Base-by-base conservation (phyloP, 2,113 vertebrate species). In the Sisor rabdophorus region DNA sequence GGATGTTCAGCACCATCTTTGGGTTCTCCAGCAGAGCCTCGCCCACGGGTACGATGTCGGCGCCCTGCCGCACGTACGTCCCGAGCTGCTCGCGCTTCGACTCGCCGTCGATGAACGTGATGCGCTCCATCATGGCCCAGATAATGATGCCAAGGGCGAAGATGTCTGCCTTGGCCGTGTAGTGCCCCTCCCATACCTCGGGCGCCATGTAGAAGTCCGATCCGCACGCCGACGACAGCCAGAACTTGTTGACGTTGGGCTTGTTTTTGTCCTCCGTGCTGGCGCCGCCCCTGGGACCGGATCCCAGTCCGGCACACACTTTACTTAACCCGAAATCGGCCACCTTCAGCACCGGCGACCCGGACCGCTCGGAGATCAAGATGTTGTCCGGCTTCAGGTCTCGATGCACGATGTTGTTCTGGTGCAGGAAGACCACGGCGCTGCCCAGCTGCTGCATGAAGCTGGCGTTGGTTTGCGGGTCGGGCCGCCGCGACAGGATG, bases 331-430 rank as follows among this genome's bases (percentile, higher is more conserved):
- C 96, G 0, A 98, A 98, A 84, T 98, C 96, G 0, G 96, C 96
- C 84, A 98, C 96, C 85, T 98, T 98, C 79, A 98, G 94, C 19
- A 98, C 88, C 0, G 96, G 95, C 13, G 87, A 81, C 17, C 94
- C 95, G 0, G 95, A 96, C 24, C 89, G 91, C 82, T 98, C 94
- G 0, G 95, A 97, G 84, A 98, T 95, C 63, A 98, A 92, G 86
- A 98, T 98, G 89, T 98, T 98, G 91, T 98, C 96, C 0, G 96
- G 96, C 80, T 98, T 98, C 77, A 98, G 92, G 90, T 98, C 96
- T 70, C 96, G 84, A 87, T 98, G 96, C 40, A 98, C 95, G 1
- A 98, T 95, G 81, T 94, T 94, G 91, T 98, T 98, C 80, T 94
- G 91, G 81, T 98, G 96, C 83, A 98, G 90, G 88, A 98, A 98